phyloP scores from a whole-genome alignment of 2,888 invertebrate species.

The Colostygia pectinataria region DNA sequence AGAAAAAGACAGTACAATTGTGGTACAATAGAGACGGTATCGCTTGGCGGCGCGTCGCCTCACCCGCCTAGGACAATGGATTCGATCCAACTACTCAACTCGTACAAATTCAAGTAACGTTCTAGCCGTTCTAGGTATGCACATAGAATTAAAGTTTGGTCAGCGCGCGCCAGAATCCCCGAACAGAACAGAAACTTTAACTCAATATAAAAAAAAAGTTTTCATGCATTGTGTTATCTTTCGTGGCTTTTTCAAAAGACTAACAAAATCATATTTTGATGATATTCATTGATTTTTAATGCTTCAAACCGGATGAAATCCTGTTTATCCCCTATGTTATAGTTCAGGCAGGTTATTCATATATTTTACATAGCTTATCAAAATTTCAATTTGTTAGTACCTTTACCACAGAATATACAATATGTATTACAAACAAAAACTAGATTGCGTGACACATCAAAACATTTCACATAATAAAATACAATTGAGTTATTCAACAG shows the following conservation, averaged over 20 bases:
- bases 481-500: conserved; percentile 10
- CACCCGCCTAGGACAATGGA: background rate
- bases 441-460: conserved; percentile 12
- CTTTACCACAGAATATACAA: no score
- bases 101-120: conserved; percentile 51
- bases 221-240: conserved; percentile 5
- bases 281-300: no score
- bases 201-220: conserved; percentile 5
- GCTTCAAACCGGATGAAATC: no score
- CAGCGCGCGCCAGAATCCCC: conserved; percentile 47
- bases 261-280: no score
- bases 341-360: no score
- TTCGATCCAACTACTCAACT: background rate
- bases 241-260: no score
- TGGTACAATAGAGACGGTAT: no score
- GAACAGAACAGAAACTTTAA: conserved; percentile 30
- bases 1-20: no score
- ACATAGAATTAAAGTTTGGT: conserved; percentile 56
- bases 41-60: background rate
- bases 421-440: conserved; percentile 11
- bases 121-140: no score
- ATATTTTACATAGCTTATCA: no score
- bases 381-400: no score
- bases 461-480: conserved; percentile 7
- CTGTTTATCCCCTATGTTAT: no score